phyloP scores from a whole-genome alignment of 2,797 vertebrate species.

The Crocidura indochinensis region DNA sequence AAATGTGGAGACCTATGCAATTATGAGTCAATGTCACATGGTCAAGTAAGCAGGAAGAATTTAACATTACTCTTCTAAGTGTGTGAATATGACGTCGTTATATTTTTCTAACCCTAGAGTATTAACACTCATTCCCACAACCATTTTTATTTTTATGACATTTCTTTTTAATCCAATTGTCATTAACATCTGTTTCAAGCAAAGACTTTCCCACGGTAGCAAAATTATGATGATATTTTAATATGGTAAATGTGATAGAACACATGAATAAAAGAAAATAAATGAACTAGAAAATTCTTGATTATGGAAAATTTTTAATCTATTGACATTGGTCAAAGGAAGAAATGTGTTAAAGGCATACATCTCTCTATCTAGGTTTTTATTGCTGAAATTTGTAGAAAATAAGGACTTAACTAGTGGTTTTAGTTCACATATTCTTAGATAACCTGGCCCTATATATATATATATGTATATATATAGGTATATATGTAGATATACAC shows the following conservation, averaged over 20 bases:
- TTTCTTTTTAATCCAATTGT: slow-evolving; percentile 77
- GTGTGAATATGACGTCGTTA: slow-evolving; percentile 24
- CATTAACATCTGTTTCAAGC: slow-evolving; percentile 83
- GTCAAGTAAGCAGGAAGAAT: slow-evolving; percentile 39
- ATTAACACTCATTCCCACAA: slow-evolving; percentile 80
- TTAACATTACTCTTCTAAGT: slow-evolving; percentile 58
- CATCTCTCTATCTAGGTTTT: not conserved
- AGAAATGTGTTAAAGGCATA: not conserved
- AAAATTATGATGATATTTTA: slow-evolving; percentile 75
- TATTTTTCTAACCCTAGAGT: slow-evolving; percentile 74
- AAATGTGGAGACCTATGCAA: not conserved
- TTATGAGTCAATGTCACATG: slow-evolving; percentile 38
- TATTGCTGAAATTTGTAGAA: not conserved
- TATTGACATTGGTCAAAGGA: not conserved
- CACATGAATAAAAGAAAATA: slow-evolving; percentile 1
- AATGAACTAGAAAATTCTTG: slow-evolving; percentile 33
- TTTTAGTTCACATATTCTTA: not conserved
- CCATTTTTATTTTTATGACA: slow-evolving; percentile 71
- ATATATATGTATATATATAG: no score
- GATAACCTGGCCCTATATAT: not conserved
- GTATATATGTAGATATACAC: no score
- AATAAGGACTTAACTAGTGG: not conserved
- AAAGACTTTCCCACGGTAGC: slow-evolving; percentile 73
- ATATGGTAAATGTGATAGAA: slow-evolving; percentile 71
- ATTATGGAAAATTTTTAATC: not conserved